These are phyloP conservation scores for Cancer borealis DNA, from an alignment of 2,888 invertebrate species.

Conservation along the genomic window DNA sequence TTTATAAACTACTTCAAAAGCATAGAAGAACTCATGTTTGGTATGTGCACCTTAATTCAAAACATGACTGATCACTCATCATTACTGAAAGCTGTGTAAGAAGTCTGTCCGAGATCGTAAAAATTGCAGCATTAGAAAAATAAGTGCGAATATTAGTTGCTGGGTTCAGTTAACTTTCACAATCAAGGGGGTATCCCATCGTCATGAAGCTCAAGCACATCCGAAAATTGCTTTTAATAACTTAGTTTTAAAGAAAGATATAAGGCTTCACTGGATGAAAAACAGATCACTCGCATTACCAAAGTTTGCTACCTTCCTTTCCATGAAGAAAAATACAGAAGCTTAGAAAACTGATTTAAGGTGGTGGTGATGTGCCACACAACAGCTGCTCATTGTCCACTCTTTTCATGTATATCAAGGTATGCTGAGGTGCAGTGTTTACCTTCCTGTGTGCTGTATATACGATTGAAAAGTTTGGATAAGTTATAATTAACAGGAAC, in stretches of 20 bases:
- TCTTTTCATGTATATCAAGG: background rate
- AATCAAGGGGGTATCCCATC: no score
- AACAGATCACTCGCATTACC: background rate
- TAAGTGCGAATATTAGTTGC: background rate
- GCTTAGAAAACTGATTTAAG: background rate
- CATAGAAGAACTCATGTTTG: background rate
- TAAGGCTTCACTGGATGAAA: background rate
- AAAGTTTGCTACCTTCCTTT: background rate
- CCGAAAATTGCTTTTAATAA: no score
- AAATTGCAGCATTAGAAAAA: background rate
- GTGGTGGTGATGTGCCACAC: background rate
- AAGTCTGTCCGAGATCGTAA: background rate
- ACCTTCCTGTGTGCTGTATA: background rate
- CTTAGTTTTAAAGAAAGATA: background rate
- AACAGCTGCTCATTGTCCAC: background rate
- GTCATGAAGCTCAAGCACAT: no score
- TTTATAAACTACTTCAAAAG: background rate
- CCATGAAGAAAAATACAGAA: background rate
- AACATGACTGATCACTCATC: background rate
- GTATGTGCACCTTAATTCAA: background rate
- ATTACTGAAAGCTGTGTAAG: background rate
- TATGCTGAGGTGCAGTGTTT: background rate
- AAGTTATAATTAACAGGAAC: no score
- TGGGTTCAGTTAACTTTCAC: no score
- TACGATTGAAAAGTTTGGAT: background rate